phyloP scores from a whole-genome alignment of 1,140 invertebrate genomes.

The Drosophila sp. region DNA sequence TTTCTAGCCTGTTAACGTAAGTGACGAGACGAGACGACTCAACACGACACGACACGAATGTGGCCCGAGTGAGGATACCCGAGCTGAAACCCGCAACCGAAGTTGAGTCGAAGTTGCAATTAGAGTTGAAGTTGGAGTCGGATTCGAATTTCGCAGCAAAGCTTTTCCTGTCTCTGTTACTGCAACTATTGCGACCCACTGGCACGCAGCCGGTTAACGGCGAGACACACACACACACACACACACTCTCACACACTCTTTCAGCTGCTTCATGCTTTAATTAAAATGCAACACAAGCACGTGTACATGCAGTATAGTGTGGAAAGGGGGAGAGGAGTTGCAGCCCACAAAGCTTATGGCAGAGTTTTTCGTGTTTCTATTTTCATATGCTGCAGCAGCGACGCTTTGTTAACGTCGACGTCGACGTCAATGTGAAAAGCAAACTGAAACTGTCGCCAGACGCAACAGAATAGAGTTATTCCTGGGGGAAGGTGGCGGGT shows the following conservation, averaged over 20 bases:
- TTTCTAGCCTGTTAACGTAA: conserved; percentile 56
- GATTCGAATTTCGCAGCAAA: conserved; percentile 6
- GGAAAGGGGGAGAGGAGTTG: not conserved
- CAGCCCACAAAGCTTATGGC: conserved; percentile 21
- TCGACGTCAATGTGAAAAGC: not conserved
- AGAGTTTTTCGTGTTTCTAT: conserved; percentile 34
- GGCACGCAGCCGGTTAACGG: conserved; percentile 43
- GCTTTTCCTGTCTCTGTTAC: conserved; percentile 32
- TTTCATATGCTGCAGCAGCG: conserved; percentile 29
- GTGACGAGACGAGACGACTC: conserved; percentile 27
- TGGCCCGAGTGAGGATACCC: conserved; percentile 14
- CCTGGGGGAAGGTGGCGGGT: not conserved
- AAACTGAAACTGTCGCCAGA: conserved; percentile 42
- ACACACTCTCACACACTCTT: not conserved
- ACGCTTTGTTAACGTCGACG: conserved; percentile 21
- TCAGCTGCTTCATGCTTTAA: conserved; percentile 17
- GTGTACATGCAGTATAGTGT: not conserved
- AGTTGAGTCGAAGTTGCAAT: not conserved
- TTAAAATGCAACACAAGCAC: conserved; percentile 23
- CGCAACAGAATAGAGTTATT: conserved; percentile 39
- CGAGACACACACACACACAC: conserved; percentile 29
- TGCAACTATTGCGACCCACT: conserved; percentile 35
- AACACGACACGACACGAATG: conserved; percentile 18
- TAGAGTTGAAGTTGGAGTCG: conserved; percentile 6
- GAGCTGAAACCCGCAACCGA: conserved; percentile 9